Percentiles rank a stretch among this genome's conserved stretches.
phyloP scores from a whole-genome alignment of 2,113 vertebrate species.

The Phycodurus eques region DNA sequence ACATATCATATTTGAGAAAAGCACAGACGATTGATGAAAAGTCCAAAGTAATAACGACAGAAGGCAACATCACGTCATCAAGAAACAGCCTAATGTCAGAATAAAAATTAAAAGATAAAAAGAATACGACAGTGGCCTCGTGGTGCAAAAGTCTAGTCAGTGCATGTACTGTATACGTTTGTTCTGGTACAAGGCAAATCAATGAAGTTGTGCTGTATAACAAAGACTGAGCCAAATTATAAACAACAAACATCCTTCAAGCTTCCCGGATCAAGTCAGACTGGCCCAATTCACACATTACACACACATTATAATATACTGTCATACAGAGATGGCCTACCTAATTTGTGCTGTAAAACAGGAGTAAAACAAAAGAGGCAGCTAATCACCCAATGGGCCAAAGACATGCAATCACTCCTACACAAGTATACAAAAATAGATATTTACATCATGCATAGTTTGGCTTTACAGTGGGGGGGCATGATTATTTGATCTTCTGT shows the following conservation, averaged over 20 bases:
- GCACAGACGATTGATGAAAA: background rate
- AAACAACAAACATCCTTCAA: background rate
- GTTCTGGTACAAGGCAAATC: constrained; percentile 33
- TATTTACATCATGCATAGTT: background rate
- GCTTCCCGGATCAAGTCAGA: constrained; percentile 1
- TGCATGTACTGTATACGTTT: constrained; percentile 3
- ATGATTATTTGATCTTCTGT: background rate
- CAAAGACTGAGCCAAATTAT: constrained; percentile 5
- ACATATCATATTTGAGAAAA: constrained; percentile 14
- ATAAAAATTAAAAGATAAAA: background rate
- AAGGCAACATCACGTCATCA: constrained; percentile 20
- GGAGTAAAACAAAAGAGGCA: background rate
- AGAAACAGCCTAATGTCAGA: background rate
- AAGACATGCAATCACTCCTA: background rate
- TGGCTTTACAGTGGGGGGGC: too few species aligned
- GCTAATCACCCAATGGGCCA: background rate
- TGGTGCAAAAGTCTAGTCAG: constrained; percentile 24
- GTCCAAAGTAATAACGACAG: constrained; percentile 8
- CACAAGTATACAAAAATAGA: background rate
- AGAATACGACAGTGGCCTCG: constrained; percentile 13
- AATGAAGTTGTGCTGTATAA: background rate
- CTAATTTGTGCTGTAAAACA: background rate
- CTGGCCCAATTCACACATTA: constrained; percentile 10
- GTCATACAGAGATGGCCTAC: background rate
- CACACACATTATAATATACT: background rate